Base-by-base conservation (phyloP, 2,113 vertebrate genomes). In the Pseudorectes ferrugineus region DNA sequence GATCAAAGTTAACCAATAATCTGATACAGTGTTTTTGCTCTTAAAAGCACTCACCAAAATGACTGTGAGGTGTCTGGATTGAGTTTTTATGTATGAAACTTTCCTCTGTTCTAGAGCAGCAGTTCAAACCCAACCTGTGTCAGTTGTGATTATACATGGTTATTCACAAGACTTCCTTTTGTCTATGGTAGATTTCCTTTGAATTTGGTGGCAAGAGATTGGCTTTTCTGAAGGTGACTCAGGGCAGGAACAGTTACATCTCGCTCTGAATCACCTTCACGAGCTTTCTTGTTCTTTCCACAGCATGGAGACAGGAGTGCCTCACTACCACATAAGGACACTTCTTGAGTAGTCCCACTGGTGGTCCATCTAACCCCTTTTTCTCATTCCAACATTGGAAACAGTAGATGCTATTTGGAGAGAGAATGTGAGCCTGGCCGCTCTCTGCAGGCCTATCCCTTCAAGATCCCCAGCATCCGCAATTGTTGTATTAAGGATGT, bases 201-300 rank as follows among this genome's bases (percentile, higher is more conserved):
- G 63, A 86, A 93, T 77, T 8, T 77, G 67, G 54, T 86, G 58
- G 45, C 3, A 2, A 90, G 82, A 94, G 75, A 80, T n/a, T 84
- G 82, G 35, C 21, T 90, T 90, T 94, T 79, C 82, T 83, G 51
- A 55, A 67, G 33, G 67, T 95, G 96, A 97, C 40, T 94, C 85
- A 95, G 46, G 75, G 38, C 67, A 97, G 75, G 63, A 97, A 70
- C 55, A 92, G 94, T 76, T 58, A 70, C 29, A 58, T 83, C 80
- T 76, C 38, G 26, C 38, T 83, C 90, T 94, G 95, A 96, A 90
- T 95, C 92, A 96, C 72, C 91, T 90, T 83, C 82, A 94, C 35
- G 29, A 88, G 36, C n/a, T 62, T 90, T 66, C 43, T 74, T 80
- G 46, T 70, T 61, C 85, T 90, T 79, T 92, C 74, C 63, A 51